A percentile compares a stretch with the other conserved stretches of the same genome.
phyloP scores from a whole-genome alignment of 2,113 vertebrate genomes.

The Anarrhichthys ocellatus region DNA sequence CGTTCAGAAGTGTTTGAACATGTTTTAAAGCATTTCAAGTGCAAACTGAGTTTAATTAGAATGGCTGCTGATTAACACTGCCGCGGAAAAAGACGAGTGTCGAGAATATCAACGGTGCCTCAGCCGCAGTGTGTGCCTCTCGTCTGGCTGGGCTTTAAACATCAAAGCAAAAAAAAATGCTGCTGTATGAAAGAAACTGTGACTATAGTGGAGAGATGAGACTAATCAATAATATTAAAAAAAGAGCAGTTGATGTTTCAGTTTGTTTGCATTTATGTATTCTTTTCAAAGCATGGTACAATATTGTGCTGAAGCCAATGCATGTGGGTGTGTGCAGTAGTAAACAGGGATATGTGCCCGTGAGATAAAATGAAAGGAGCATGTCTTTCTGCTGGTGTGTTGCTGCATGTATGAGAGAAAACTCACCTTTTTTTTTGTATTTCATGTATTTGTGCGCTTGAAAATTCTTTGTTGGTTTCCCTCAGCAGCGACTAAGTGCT shows the following conservation, averaged over 20 bases:
- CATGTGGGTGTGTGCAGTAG: conserved; percentile 14
- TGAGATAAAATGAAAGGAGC: conserved; percentile 17
- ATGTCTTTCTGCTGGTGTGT: conserved; percentile 8
- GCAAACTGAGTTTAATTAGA: conserved; percentile 79
- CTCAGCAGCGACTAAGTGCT: conserved; percentile 40
- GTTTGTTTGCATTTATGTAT: conserved; percentile 28
- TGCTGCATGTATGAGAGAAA: conserved; percentile 8
- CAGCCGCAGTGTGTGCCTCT: conserved; percentile 21
- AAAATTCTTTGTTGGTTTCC: conserved; percentile 2
- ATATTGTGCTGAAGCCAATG: conserved; percentile 17
- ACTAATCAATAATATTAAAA: conserved; percentile 26
- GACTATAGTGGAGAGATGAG: conserved; percentile 9
- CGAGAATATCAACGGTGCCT: conserved; percentile 64
- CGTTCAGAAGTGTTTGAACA: conserved; percentile 73
- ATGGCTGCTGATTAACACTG: conserved; percentile 62
- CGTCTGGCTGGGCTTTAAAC: conserved; percentile 30
- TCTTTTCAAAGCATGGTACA: conserved; percentile 23
- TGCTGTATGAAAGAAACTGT: conserved; percentile 8
- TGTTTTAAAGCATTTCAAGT: conserved; percentile 73
- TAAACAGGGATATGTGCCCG: conserved; percentile 20
- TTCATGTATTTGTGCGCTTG: neutral
- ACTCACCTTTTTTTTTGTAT: neutral
- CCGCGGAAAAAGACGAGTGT: conserved; percentile 45
- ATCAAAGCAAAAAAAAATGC: conserved; percentile 28
- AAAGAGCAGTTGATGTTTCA: conserved; percentile 9